A percentile compares a stretch with the other conserved stretches of the same genome.
Conservation (phyloP, 2,888 invertebrate genomes). For the Eueremaeus valkanovi region DNA sequence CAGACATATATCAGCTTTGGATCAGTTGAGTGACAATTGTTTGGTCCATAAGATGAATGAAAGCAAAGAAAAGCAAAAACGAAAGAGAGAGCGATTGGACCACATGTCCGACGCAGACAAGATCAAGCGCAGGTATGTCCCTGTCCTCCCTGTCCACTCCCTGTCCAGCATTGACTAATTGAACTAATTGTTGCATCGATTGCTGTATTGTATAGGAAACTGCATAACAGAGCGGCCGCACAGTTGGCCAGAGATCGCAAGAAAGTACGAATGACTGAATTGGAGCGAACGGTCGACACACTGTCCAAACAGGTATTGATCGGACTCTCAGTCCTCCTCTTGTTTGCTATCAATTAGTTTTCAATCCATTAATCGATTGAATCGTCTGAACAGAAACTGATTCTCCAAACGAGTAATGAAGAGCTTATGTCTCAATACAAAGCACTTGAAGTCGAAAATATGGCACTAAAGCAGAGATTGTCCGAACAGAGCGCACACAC, state of each 20-base stretch:
- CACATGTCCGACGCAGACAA: slow-evolving; percentile 81
- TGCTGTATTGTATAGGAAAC: slow-evolving; percentile 57
- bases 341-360: too few relatives aligned
- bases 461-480: background rate
- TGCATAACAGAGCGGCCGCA: slow-evolving; percentile 94
- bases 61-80: slow-evolving; percentile 54
- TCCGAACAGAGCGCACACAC: background rate
- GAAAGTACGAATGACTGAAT: slow-evolving; percentile 84
- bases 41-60: background rate
- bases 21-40: background rate
- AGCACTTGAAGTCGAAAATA: background rate
- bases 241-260: slow-evolving; percentile 95
- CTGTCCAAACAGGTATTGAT: slow-evolving; percentile 1
- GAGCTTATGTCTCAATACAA: background rate
- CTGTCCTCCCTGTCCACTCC: too few relatives aligned
- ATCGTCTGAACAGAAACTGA: background rate
- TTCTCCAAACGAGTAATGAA: slow-evolving; percentile 15
- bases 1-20: background rate
- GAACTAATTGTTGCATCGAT: background rate
- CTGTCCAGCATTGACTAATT: too few relatives aligned
- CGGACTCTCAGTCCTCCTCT: too few relatives aligned
- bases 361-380: background rate
- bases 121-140: slow-evolving; percentile 67
- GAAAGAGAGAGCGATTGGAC: slow-evolving; percentile 69
- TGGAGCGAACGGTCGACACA: slow-evolving; percentile 59